Evolutionary conservation across 2,888 invertebrate species (phyloP).

Genomic region (Spialia ferax): DNA sequence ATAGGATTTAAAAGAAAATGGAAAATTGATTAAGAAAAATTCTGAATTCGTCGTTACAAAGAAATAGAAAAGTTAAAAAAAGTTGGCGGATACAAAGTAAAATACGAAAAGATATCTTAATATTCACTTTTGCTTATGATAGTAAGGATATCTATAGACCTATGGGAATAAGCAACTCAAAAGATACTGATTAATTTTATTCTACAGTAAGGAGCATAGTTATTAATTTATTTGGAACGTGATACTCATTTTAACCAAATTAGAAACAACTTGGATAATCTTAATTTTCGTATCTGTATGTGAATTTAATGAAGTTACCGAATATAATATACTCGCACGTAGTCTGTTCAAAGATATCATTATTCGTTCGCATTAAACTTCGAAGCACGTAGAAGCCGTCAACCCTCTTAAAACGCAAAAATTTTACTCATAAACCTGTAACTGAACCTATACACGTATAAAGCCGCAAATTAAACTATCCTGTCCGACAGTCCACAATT

Average conservation of each 20-base stretch:
- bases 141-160: too few species aligned
- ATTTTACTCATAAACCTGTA: constrained; percentile 1
- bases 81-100: too few species aligned
- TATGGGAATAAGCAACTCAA: too few species aligned
- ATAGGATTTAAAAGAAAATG: neutral
- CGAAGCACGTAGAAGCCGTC: neutral
- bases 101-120: too few species aligned
- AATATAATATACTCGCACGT: neutral
- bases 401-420: constrained; percentile 6
- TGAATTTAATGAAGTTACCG: neutral
- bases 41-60: neutral
- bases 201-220: neutral
- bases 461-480: constrained; percentile 29
- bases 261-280: neutral
- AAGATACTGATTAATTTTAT: too few species aligned
- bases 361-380: neutral
- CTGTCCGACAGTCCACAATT: constrained; percentile 5
- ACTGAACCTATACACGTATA: neutral
- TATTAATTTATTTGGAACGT: neutral
- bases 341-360: neutral
- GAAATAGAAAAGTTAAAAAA: neutral
- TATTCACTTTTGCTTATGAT: too few species aligned
- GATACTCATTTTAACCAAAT: neutral
- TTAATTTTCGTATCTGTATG: neutral
- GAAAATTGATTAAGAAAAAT: neutral